Conservation (phyloP, 92 coral and sea anemone genomes). For the Heliopora coerulea region DNA sequence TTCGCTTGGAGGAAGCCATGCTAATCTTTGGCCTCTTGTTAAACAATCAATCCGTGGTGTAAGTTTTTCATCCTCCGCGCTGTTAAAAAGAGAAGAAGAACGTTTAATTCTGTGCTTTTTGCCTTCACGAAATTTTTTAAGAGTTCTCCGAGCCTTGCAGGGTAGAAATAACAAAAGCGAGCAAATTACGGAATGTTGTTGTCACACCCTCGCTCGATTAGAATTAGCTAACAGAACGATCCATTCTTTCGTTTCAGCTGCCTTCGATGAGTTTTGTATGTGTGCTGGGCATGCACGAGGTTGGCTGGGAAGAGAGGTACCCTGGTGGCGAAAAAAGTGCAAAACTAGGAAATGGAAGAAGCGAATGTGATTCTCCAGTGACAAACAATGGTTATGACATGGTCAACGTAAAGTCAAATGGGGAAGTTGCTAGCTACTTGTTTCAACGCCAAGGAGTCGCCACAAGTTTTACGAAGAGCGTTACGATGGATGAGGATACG, state of each 20-base stretch:
- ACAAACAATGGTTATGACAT: slow-evolving; percentile 84
- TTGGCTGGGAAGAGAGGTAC: slow-evolving; percentile 99
- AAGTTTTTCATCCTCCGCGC: slow-evolving; percentile 14
- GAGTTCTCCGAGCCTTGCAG: slow-evolving; percentile 3
- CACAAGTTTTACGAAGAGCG: slow-evolving; percentile 96
- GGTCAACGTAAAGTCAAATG: slow-evolving; percentile 91
- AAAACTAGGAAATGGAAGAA: slow-evolving; percentile 78
- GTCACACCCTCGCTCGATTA: slow-evolving; percentile 95
- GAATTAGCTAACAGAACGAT: slow-evolving; percentile 56
- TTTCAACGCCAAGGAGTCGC: slow-evolving; percentile 99
- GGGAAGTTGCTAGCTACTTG: slow-evolving; percentile 97
- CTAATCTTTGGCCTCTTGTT: slow-evolving; percentile 34
- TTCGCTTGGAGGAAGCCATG: slow-evolving; percentile 35
- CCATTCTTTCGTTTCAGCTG: slow-evolving; percentile 75
- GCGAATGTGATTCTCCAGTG: slow-evolving; percentile 71
- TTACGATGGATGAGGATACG: slow-evolving; percentile 88
- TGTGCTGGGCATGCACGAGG: slow-evolving; percentile 99
- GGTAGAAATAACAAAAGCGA: slow-evolving; percentile 70
- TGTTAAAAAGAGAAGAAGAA: neutral
- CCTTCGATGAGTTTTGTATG: slow-evolving; percentile 99
- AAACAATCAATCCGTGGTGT: slow-evolving; percentile 31
- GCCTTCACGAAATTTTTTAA: neutral
- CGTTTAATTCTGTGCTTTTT: slow-evolving; percentile 5
- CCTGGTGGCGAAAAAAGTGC: slow-evolving; percentile 86
- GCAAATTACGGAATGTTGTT: slow-evolving; percentile 23